Base-by-base conservation (phyloP, 1,140 invertebrate species). In the Berghia stephanieae region DNA sequence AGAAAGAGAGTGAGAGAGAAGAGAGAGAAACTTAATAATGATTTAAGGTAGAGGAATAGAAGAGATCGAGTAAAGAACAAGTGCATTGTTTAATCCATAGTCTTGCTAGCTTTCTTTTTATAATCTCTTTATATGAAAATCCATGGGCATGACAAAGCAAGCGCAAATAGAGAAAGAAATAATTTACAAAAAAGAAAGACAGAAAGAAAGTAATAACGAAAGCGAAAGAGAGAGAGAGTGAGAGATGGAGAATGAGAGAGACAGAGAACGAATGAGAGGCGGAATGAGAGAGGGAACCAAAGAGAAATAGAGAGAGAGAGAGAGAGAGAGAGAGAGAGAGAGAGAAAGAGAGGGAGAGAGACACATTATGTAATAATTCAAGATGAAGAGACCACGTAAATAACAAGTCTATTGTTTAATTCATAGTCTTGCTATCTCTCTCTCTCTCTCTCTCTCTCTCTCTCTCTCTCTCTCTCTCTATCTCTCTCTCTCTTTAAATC, bases 121-220 rank as follows among this genome's bases (percentile, higher is more conserved):
- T n/a, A n/a, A n/a, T n/a, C n/a, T n/a, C n/a, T n/a, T n/a, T n/a
- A n/a, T n/a, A n/a, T n/a, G n/a, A n/a, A n/a, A n/a, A n/a, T n/a
- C n/a, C n/a, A n/a, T n/a, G n/a, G n/a, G n/a, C n/a, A n/a, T n/a
- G n/a, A n/a, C n/a, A n/a, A n/a, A n/a, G n/a, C n/a, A n/a, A n/a
- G n/a, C n/a, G n/a, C n/a, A n/a, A n/a, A n/a, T n/a, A 77, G 10
- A 71, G 4, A 77, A 24, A 77, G 73, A 52, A 42, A 52, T 18
- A 73, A n/a, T 31, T 18, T 27, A 21, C 43, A 34, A 72, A 44
- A 46, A 0, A 46, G 69, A 46, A 1, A 46, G 5, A 46, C 8
- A 46, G 57, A 63, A 8, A 63, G 57, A 63, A 27, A 63, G 57
- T 24, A 8, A 63, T 16, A 63, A 31, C 18, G 57, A 63, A 8